Evolutionary conservation across 2,113 vertebrate genomes (phyloP).

Genomic region (Pica pica): DNA sequence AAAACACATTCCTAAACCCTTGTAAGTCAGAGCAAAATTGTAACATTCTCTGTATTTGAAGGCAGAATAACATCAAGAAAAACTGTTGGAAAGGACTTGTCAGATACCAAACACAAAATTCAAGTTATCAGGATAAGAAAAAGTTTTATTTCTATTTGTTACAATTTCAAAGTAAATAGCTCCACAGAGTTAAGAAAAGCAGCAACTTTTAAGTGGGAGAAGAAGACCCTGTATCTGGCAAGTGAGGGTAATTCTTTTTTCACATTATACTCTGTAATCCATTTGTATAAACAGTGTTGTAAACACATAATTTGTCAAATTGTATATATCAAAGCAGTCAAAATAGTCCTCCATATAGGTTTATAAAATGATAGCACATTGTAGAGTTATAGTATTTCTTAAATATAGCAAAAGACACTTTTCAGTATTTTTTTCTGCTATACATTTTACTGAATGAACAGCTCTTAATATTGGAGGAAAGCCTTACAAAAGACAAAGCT

Average conservation of each 20-base stretch:
- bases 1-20: conserved; percentile 41
- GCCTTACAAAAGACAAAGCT: not conserved
- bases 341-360: not conserved
- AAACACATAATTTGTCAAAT: not conserved
- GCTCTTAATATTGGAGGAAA: conserved; percentile 22
- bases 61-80: conserved; percentile 46
- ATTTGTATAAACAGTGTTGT: not conserved
- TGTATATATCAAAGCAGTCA: not conserved
- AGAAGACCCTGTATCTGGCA: not conserved
- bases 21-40: conserved; percentile 29
- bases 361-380: not conserved
- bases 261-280: not conserved
- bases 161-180: conserved; percentile 35
- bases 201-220: not conserved
- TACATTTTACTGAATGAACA: conserved; percentile 7
- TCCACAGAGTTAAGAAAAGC: not conserved
- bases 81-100: conserved; percentile 9
- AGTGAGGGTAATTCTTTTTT: not conserved
- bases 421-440: not conserved
- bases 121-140: conserved; percentile 11
- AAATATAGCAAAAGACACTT: not conserved
- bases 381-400: not conserved
- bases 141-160: conserved; percentile 11
- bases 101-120: not conserved
- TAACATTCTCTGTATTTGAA: conserved; percentile 7